A percentile compares a stretch with the other conserved stretches of the same genome.
phyloP scores from a whole-genome alignment of 2,888 invertebrate genomes.

The Phasia obesa region DNA sequence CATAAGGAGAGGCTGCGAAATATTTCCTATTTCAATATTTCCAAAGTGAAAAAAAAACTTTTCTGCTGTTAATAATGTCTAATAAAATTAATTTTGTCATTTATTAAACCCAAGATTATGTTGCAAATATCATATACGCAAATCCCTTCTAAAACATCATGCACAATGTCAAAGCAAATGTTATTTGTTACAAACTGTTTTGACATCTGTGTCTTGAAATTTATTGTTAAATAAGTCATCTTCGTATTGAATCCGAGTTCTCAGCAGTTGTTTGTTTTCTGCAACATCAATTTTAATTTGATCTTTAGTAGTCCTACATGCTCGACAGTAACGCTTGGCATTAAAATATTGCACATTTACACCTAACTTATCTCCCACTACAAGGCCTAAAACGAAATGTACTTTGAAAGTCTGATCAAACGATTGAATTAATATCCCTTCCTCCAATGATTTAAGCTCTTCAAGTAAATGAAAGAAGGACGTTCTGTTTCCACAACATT shows the following conservation, averaged over 20 bases:
- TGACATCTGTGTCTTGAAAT: conserved; percentile 51
- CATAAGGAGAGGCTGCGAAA: conserved; percentile 42
- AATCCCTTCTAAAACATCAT: conserved; percentile 53
- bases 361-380: conserved; percentile 65
- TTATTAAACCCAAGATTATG: conserved; percentile 63
- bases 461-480: conserved; percentile 66
- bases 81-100: conserved; percentile 62
- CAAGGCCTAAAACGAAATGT: conserved; percentile 58
- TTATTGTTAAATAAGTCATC: conserved; percentile 49
- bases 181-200: conserved; percentile 46
- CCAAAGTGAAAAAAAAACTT: conserved; percentile 67
- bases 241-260: conserved; percentile 60
- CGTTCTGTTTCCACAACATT: conserved; percentile 64
- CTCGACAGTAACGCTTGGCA: conserved; percentile 71
- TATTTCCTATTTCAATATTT: conserved; percentile 36
- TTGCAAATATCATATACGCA: conserved; percentile 71
- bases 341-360: conserved; percentile 71
- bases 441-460: conserved; percentile 67
- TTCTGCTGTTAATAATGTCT: conserved; percentile 64
- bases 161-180: conserved; percentile 50
- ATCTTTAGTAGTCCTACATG: conserved; percentile 66
- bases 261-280: conserved; percentile 64
- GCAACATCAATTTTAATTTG: too few species aligned
- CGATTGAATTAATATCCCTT: conserved; percentile 60
- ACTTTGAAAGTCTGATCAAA: conserved; percentile 58